Evolutionary conservation across 2,888 invertebrate species (phyloP).

Genomic region (Platycnemis pennipes): DNA sequence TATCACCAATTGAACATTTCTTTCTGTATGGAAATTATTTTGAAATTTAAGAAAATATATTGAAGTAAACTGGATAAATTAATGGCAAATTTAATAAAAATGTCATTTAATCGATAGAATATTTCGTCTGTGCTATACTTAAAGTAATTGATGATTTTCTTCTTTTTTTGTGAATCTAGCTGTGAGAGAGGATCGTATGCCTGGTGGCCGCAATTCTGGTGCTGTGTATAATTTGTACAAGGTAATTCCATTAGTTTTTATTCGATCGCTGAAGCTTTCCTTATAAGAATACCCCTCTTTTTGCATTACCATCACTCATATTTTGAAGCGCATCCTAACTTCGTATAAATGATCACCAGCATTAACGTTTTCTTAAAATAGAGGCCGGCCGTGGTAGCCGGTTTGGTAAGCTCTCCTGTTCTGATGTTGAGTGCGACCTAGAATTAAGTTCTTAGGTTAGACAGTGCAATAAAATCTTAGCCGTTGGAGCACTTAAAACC

Average conservation of each 20-base stretch:
- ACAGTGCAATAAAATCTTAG: too few relatives aligned
- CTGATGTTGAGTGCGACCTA: too few relatives aligned
- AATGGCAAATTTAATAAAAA: background rate
- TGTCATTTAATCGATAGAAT: background rate
- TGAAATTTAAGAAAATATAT: too few relatives aligned
- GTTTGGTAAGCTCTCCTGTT: too few relatives aligned
- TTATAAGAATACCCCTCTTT: background rate
- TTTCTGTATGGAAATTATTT: too few relatives aligned
- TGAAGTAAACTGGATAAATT: too few relatives aligned
- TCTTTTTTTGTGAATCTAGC: constrained; percentile 82
- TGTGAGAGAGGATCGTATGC: constrained; percentile 99
- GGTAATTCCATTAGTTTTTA: constrained; percentile 78
- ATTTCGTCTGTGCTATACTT: background rate
- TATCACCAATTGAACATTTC: too few relatives aligned
- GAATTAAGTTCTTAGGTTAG: too few relatives aligned
- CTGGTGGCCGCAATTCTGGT: constrained; percentile 99
- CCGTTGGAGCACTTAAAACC: too few relatives aligned
- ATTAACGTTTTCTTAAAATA: too few relatives aligned
- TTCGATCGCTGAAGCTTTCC: background rate
- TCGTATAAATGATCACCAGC: too few relatives aligned
- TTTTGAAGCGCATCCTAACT: background rate
- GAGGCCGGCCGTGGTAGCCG: too few relatives aligned
- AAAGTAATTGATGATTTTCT: background rate
- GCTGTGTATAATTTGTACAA: constrained; percentile 99
- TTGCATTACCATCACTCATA: background rate